A percentile compares a stretch with the other conserved stretches of the same genome.
phyloP scores from a whole-genome alignment of 2,888 invertebrate genomes.

The Eudemis profundana region DNA sequence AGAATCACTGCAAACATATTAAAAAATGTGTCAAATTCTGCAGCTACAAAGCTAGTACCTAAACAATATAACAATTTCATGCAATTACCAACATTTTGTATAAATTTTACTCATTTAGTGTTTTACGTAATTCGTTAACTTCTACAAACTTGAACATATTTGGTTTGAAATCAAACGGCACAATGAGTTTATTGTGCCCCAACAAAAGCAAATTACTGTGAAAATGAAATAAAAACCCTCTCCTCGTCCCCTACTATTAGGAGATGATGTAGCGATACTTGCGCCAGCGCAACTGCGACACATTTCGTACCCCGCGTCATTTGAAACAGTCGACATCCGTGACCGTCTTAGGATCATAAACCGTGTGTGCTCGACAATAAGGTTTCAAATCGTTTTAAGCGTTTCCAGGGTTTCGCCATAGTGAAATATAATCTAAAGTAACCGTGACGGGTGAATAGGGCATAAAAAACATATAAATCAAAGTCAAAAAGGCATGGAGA shows the following conservation, averaged over 20 bases:
- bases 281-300: constrained; percentile 74
- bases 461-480: constrained; percentile 85
- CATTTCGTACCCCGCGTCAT: constrained; percentile 62
- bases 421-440: constrained; percentile 73
- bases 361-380: constrained; percentile 48
- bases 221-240: constrained; percentile 82
- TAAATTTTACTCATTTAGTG: constrained; percentile 47
- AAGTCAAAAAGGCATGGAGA: constrained; percentile 86
- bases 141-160: constrained; percentile 73
- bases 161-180: constrained; percentile 79
- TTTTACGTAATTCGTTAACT: constrained; percentile 44
- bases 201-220: constrained; percentile 83
- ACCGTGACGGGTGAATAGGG: constrained; percentile 83
- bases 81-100: no score
- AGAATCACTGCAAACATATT: no score
- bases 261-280: constrained; percentile 83
- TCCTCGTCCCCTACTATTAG: constrained; percentile 83
- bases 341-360: constrained; percentile 49
- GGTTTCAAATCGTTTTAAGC: constrained; percentile 49
- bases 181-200: constrained; percentile 75
- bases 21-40: no score
- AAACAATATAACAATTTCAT: no score
- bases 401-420: constrained; percentile 50
- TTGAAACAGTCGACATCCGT: constrained; percentile 52
- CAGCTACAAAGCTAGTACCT: no score